Base-by-base conservation (phyloP, 2,888 invertebrate species). In the Drosophila mettleri region DNA sequence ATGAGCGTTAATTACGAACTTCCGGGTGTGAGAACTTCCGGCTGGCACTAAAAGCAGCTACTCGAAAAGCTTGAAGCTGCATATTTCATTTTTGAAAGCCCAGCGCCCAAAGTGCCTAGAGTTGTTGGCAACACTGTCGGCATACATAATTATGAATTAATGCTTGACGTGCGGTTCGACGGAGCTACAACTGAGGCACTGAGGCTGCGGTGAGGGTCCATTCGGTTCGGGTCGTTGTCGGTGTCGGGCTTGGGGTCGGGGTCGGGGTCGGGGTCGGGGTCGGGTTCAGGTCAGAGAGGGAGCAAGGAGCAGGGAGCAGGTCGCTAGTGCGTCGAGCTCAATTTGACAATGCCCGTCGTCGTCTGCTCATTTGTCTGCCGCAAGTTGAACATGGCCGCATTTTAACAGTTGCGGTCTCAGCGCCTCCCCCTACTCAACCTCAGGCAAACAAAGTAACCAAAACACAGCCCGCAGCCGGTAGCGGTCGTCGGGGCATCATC, bases 121-220 rank as follows among this genome's bases (percentile, higher is more conserved):
- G 73, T 55, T 78, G 68, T 66, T 77, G 75, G 76, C 84, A 80
- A 86, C 90, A 78, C 83, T 88, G 78, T 81, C 82, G 76, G 87
- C 88, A 89, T 89, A 86, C 90, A 88, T 89, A 90, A 89, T 90
- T 90, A 90, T 89, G 88, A 89, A 89, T 88, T 90, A 89, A 89
- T 88, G 87, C 83, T 68, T 69, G 69, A 74, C 67, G 72, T 68
- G 74, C 64, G 64, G 80, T 70, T 74, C 20, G 20, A 22, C 33
- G 31, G 54, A 14, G 41, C 9, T 12, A 2, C 16, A 20, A 14
- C 29, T 29, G 20, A 4, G 31, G 33, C n/a, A 14, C 22, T 18
- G 46, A 10, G 27, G 8, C 18, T 31, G 14, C 5, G 29, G 45
- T 46, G 16, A 33, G 58, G 34, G 29, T 38, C 51, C n/a, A 24